Percentiles rank a stretch among this genome's conserved stretches.
phyloP scores from a whole-genome alignment of 2,113 vertebrate genomes.

The Siniperca chuatsi region DNA sequence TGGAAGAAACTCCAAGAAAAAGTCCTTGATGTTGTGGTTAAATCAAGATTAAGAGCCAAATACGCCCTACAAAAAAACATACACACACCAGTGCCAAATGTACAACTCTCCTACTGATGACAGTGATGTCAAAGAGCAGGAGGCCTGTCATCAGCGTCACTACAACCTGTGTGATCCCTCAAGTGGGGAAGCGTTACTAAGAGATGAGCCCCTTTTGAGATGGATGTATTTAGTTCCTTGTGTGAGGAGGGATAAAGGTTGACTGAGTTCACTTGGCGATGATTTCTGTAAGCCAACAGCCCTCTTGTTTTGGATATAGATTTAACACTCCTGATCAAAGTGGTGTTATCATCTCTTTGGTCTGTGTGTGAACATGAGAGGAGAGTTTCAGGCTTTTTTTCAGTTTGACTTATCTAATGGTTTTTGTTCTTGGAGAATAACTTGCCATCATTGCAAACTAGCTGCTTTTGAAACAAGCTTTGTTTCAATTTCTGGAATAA shows the following conservation, averaged over 20 bases:
- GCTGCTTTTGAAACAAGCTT: constrained; percentile 15
- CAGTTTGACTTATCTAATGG: constrained; percentile 6
- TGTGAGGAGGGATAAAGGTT: constrained; percentile 44
- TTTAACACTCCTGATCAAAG: constrained; percentile 44
- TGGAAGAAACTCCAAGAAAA: background rate
- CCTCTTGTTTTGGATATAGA: constrained; percentile 50
- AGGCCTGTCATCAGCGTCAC: constrained; percentile 61
- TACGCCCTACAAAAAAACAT: background rate
- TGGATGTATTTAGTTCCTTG: constrained; percentile 36
- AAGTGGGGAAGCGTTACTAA: constrained; percentile 43
- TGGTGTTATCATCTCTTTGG: constrained; percentile 34
- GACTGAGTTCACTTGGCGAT: constrained; percentile 49
- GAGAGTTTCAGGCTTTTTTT: background rate
- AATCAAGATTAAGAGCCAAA: background rate
- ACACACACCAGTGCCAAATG: background rate
- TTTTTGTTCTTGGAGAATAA: background rate
- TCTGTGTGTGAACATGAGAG: constrained; percentile 41
- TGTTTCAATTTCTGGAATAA: background rate
- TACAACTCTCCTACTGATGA: constrained; percentile 26
- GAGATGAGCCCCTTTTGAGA: constrained; percentile 52
- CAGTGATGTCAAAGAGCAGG: constrained; percentile 54
- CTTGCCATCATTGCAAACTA: background rate
- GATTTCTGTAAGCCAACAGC: constrained; percentile 28
- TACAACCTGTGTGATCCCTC: constrained; percentile 58
- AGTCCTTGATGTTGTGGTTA: background rate